A percentile compares a stretch with the other conserved stretches of the same genome.
Conservation (phyloP, 2,797 vertebrate species). For the Brachymystax lenok region DNA sequence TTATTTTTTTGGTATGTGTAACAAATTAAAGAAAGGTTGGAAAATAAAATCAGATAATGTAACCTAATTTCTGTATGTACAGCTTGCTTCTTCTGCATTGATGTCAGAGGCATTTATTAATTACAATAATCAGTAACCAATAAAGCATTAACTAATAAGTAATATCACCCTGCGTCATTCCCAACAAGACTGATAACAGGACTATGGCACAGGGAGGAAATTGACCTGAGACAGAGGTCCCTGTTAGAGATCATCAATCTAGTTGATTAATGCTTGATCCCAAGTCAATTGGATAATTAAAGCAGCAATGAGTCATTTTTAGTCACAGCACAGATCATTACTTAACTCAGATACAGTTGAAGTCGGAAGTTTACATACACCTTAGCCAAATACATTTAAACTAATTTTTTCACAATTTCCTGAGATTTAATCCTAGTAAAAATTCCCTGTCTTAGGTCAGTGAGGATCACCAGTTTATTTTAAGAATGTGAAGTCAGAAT, state of each 20-base stretch:
- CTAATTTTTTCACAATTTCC: no score
- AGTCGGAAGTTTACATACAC: no score
- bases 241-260: conserved; percentile 48
- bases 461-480: no score
- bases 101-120: conserved; percentile 53
- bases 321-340: conserved; percentile 20
- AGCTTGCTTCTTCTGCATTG: conserved; percentile 47
- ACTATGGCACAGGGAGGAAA: conserved; percentile 69
- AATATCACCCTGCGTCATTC: conserved; percentile 51
- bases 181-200: conserved; percentile 50
- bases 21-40: conserved; percentile 47
- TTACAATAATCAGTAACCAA: conserved; percentile 62
- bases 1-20: conserved; percentile 46
- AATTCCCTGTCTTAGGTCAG: no score
- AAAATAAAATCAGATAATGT: conserved; percentile 69
- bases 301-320: conserved; percentile 48
- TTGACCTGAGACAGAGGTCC: conserved; percentile 59
- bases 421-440: no score
- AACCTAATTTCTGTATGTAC: conserved; percentile 32
- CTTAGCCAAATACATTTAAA: no score
- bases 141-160: conserved; percentile 56
- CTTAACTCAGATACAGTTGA: background rate
- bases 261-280: conserved; percentile 44
- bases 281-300: conserved; percentile 42
- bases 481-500: no score